phyloP scores from a whole-genome alignment of 2,888 invertebrate species.

The Pyrocoelia pectoralis region DNA sequence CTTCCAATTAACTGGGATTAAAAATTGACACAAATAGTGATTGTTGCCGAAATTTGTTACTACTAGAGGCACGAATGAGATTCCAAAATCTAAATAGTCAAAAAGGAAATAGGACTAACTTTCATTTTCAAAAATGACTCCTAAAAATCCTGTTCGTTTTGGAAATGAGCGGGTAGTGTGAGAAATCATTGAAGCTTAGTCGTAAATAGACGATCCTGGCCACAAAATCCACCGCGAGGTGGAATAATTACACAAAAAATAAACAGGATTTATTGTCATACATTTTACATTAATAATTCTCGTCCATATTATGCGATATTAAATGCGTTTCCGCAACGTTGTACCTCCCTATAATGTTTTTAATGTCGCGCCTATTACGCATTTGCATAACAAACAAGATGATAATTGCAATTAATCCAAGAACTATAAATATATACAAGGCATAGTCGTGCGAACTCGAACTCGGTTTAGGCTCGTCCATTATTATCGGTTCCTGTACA shows the following conservation, averaged over 20 bases:
- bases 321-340: neutral
- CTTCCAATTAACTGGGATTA: too few species aligned
- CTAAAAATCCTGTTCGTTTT: too few species aligned
- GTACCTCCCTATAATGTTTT: neutral
- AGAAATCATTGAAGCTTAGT: too few species aligned
- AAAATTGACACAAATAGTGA: too few species aligned
- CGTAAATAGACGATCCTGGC: too few species aligned
- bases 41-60: too few species aligned
- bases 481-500: neutral
- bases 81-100: too few species aligned
- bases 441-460: slow-evolving; percentile 30
- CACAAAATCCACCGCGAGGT: too few species aligned
- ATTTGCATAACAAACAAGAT: slow-evolving; percentile 50
- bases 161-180: too few species aligned
- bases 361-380: neutral
- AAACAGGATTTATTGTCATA: neutral
- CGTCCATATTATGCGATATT: neutral
- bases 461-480: neutral
- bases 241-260: neutral
- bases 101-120: too few species aligned
- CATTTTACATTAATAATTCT: neutral
- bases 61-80: too few species aligned
- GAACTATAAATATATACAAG: slow-evolving; percentile 40
- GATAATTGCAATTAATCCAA: slow-evolving; percentile 45
- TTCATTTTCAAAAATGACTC: too few species aligned